A percentile compares a stretch with the other conserved stretches of the same genome.
Evolutionary conservation across 1,140 invertebrate genomes (phyloP).

Genomic region (Polypedilum pembai): DNA sequence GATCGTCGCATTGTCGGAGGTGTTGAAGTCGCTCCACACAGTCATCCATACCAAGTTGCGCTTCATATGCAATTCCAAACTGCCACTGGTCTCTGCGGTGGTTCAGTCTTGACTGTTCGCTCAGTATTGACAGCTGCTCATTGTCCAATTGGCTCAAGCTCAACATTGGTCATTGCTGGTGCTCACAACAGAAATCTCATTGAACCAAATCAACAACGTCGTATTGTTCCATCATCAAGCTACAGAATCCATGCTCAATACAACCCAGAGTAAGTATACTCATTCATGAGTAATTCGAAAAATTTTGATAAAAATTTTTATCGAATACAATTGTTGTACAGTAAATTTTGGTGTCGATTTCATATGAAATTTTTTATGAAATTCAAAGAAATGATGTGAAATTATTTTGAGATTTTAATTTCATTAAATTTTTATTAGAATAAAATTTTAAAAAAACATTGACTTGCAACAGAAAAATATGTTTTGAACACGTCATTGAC

Average conservation of each 20-base stretch:
- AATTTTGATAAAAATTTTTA: too few species aligned
- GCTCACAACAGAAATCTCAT: not conserved
- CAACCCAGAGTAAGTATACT: too few species aligned
- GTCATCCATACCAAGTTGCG: slow-evolving; percentile 48
- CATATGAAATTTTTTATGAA: too few species aligned
- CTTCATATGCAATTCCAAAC: slow-evolving; percentile 44
- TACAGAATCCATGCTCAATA: not conserved
- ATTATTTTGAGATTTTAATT: too few species aligned
- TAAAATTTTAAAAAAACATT: too few species aligned
- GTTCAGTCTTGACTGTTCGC: slow-evolving; percentile 50
- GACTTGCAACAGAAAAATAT: too few species aligned
- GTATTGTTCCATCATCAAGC: not conserved
- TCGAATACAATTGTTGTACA: too few species aligned
- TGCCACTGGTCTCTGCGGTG: slow-evolving; percentile 50
- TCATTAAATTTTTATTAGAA: too few species aligned
- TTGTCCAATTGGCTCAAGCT: not conserved
- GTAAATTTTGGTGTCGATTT: too few species aligned
- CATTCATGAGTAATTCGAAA: too few species aligned
- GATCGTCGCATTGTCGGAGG: slow-evolving; percentile 41
- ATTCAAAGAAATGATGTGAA: too few species aligned
- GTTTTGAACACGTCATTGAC: too few species aligned
- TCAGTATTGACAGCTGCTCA: not conserved
- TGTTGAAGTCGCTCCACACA: slow-evolving; percentile 41
- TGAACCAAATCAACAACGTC: not conserved
- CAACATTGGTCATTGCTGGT: not conserved